Conservation (phyloP, 1,140 invertebrate genomes). For the Caenorhabditis tropicalis region DNA sequence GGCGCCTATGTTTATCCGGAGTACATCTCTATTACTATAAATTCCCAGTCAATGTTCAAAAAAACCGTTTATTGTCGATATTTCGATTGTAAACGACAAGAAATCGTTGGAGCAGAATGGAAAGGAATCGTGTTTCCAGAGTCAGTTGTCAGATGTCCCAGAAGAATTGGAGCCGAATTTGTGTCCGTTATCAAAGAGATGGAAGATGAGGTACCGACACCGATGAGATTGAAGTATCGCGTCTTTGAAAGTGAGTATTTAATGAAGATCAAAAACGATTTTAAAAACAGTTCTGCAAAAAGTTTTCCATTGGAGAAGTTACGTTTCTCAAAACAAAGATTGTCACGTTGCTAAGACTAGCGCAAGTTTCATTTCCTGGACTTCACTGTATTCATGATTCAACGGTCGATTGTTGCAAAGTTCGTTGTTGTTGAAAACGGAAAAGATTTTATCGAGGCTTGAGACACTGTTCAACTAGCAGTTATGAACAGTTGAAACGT, state of each 20-base stretch:
- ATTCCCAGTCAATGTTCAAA: slow-evolving; percentile 25
- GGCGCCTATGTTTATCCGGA: not conserved
- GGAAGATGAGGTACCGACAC: not conserved
- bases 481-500: too few relatives aligned
- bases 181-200: not conserved
- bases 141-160: not conserved
- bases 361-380: too few relatives aligned
- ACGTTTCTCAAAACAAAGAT: too few relatives aligned
- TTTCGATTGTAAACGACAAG: not conserved
- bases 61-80: slow-evolving; percentile 2
- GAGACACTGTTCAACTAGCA: too few relatives aligned
- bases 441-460: too few relatives aligned
- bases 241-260: not conserved
- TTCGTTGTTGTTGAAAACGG: too few relatives aligned
- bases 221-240: not conserved
- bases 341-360: too few relatives aligned
- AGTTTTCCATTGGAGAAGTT: too few relatives aligned
- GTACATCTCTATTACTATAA: not conserved
- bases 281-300: too few relatives aligned
- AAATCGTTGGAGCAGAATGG: not conserved
- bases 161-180: not conserved
- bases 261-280: not conserved
- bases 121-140: not conserved
- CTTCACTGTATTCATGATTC: too few relatives aligned
- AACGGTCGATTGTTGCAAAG: too few relatives aligned